Evolutionary conservation across 2,113 vertebrate genomes (phyloP).

Genomic region (Progne subis): DNA sequence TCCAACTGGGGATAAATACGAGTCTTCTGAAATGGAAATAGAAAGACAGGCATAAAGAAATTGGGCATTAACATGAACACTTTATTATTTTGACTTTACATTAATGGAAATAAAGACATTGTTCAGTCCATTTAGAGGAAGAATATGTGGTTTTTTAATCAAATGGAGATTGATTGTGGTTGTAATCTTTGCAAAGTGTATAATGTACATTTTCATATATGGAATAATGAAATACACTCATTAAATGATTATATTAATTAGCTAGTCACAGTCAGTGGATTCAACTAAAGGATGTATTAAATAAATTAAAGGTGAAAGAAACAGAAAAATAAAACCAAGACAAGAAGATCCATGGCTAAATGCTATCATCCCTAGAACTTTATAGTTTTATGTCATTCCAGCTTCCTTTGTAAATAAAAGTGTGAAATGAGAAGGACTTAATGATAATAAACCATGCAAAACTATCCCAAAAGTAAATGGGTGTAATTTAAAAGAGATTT

Average conservation of each 20-base stretch:
- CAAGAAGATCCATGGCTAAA: not conserved
- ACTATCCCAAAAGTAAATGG: not conserved
- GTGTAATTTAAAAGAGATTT: not conserved
- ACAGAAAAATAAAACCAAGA: not conserved
- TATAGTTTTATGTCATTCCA: not conserved
- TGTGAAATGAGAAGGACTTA: not conserved
- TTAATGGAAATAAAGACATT: not conserved
- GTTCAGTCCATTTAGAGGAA: not conserved
- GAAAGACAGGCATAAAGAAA: not conserved
- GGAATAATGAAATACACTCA: not conserved
- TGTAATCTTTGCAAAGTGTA: not conserved
- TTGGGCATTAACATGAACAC: not conserved
- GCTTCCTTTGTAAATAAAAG: not conserved
- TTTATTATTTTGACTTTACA: not conserved
- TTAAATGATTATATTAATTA: not conserved
- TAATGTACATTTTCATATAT: not conserved
- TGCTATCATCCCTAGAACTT: not conserved
- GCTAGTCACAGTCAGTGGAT: not conserved
- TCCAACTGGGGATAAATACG: not conserved
- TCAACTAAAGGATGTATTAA: not conserved
- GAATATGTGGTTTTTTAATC: not conserved
- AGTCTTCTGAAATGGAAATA: not conserved
- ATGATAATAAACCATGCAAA: not conserved
- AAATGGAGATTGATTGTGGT: accelerated
- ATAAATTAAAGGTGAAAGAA: not conserved